Percentiles rank a stretch among this genome's conserved stretches.
These are phyloP conservation scores for Andrena flavipes DNA, from an alignment of 2,888 invertebrate genomes.

Conservation along the genomic window DNA sequence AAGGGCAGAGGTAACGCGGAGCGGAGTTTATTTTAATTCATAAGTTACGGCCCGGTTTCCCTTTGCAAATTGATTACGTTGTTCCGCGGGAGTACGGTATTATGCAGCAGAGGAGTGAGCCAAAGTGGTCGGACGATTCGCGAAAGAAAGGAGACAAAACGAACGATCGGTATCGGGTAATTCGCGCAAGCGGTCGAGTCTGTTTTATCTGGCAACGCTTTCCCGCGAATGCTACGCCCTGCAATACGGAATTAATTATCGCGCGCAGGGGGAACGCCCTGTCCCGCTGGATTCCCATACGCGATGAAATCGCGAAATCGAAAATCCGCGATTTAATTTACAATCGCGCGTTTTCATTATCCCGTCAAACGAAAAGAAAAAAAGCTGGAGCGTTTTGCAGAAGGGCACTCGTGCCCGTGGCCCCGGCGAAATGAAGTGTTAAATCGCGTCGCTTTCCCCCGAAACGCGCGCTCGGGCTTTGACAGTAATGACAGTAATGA, in stretches of 20 bases:
- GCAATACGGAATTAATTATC: constrained; percentile 32
- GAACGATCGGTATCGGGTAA: not conserved
- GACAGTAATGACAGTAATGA: constrained; percentile 57
- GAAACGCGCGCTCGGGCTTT: constrained; percentile 14
- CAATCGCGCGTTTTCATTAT: constrained; percentile 32
- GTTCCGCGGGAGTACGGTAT: not conserved
- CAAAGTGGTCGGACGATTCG: not conserved
- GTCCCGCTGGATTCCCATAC: not conserved
- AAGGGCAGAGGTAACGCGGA: constrained; percentile 47
- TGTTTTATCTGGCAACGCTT: not conserved
- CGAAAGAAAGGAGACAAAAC: not conserved
- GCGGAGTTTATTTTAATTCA: constrained; percentile 64
- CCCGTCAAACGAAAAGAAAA: constrained; percentile 25
- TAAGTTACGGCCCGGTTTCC: constrained; percentile 27
- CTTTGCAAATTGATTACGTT: constrained; percentile 7
- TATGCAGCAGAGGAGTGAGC: not conserved
- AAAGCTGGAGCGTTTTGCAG: constrained; percentile 11
- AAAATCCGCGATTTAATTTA: constrained; percentile 42
- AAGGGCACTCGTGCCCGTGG: constrained; percentile 27
- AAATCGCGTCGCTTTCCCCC: constrained; percentile 39
- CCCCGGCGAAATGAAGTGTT: constrained; percentile 46
- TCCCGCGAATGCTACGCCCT: not conserved
- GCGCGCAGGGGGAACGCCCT: constrained; percentile 1
- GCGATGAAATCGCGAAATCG: constrained; percentile 23
- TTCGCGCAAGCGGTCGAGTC: not conserved